These are phyloP conservation scores for Orbicella faveolata DNA, from an alignment of 64 coral and sea anemone genomes.

Conservation along the genomic window DNA sequence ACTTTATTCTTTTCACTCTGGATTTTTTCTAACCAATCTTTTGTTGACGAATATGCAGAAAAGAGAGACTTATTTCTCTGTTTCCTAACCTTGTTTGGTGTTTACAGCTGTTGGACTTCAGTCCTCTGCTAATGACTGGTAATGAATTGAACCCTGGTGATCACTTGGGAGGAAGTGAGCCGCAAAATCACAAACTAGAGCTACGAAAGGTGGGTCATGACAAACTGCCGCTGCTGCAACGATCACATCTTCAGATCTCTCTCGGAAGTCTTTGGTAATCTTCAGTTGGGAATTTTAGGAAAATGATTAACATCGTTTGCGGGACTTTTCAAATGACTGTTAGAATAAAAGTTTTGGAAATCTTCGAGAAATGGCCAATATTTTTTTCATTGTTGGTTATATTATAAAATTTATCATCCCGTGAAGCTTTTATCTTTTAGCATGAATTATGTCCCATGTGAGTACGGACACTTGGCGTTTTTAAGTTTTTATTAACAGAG, in stretches of 20 bases:
- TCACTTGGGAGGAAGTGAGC: constrained; percentile 78
- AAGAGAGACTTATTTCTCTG: not conserved
- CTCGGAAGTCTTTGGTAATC: too few species aligned
- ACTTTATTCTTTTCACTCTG: too few species aligned
- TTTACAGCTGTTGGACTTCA: constrained; percentile 83
- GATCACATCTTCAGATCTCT: not conserved
- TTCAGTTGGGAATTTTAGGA: too few species aligned
- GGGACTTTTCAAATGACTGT: too few species aligned
- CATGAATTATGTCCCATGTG: too few species aligned
- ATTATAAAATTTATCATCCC: too few species aligned
- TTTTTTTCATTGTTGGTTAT: too few species aligned
- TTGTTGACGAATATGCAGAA: not conserved
- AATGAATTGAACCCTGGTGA: constrained; percentile 81
- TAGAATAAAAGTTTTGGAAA: too few species aligned
- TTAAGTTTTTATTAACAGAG: not conserved
- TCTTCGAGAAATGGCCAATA: too few species aligned
- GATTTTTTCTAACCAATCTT: too few species aligned
- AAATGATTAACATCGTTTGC: too few species aligned
- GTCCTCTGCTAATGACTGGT: constrained; percentile 65
- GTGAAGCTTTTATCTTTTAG: too few species aligned
- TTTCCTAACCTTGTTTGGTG: not conserved
- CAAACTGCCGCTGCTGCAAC: not conserved
- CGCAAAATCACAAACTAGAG: constrained; percentile 73
- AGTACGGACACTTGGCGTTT: not conserved
- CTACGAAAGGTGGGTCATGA: constrained; percentile 69